phyloP scores from a whole-genome alignment of 2,113 vertebrate species.

The Pao palembangensis region DNA sequence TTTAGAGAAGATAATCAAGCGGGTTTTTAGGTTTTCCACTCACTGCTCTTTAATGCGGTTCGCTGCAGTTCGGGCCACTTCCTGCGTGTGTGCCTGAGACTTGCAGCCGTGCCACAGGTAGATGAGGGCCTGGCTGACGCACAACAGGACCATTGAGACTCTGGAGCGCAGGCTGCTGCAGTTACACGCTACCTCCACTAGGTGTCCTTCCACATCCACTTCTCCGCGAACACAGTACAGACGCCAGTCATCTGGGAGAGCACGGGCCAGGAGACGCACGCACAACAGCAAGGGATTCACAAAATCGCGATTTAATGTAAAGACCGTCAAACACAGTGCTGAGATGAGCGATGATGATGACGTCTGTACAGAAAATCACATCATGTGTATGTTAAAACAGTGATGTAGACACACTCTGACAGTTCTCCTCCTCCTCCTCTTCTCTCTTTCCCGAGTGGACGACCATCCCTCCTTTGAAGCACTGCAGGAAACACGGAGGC shows the following conservation, averaged over 20 bases:
- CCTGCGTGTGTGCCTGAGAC: constrained; percentile 85
- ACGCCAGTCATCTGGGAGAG: constrained; percentile 87
- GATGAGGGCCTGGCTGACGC: constrained; percentile 88
- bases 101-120: constrained; percentile 99
- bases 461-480: constrained; percentile 96
- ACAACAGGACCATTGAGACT: constrained; percentile 94
- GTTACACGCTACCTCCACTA: constrained; percentile 95
- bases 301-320: too few relatives aligned
- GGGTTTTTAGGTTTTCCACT: constrained; percentile 46
- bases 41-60: constrained; percentile 95
- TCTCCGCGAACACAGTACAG: constrained; percentile 95
- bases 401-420: constrained; percentile 78
- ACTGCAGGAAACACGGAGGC: constrained; percentile 94
- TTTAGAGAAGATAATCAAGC: too few relatives aligned
- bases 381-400: too few relatives aligned
- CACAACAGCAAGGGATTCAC: too few relatives aligned
- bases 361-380: too few relatives aligned
- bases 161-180: constrained; percentile 95
- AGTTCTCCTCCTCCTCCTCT: constrained; percentile 84
- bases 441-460: constrained; percentile 92
- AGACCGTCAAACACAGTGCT: too few relatives aligned
- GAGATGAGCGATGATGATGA: too few relatives aligned
- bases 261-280: not conserved
- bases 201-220: constrained; percentile 86
- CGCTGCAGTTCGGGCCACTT: constrained; percentile 85